Evolutionary conservation across 2,888 invertebrate species (phyloP).

Genomic region (Diadegma fenestrale): DNA sequence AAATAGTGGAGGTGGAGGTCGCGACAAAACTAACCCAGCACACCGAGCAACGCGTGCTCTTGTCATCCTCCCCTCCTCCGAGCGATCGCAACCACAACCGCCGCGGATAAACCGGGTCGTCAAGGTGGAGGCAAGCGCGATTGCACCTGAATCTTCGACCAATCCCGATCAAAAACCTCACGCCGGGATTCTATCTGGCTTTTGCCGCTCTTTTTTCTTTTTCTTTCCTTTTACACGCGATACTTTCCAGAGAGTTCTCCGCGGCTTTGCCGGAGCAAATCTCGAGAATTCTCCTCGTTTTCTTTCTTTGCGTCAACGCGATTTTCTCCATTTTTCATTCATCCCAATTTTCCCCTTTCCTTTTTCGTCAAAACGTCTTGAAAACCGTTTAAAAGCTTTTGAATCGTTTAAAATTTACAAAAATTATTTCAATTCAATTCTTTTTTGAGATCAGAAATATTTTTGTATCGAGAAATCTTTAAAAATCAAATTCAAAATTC

Average conservation of each 20-base stretch:
- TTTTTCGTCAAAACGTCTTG: no score
- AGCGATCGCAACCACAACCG: slow-evolving; percentile 36
- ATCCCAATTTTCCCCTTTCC: no score
- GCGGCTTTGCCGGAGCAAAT: background rate
- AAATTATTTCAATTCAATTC: background rate
- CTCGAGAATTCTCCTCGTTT: background rate
- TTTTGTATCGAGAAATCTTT: no score
- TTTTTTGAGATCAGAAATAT: background rate
- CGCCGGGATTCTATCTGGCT: background rate
- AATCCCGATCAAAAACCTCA: slow-evolving; percentile 68
- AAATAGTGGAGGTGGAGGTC: slow-evolving; percentile 60
- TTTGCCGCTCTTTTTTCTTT: slow-evolving; percentile 13
- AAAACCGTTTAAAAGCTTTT: no score
- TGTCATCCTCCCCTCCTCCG: slow-evolving; percentile 65
- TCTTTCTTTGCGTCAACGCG: no score
- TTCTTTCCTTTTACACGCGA: slow-evolving; percentile 15
- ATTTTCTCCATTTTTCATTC: background rate
- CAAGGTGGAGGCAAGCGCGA: slow-evolving; percentile 71
- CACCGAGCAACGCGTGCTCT: slow-evolving; percentile 42
- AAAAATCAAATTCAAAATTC: no score
- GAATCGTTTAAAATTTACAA: background rate
- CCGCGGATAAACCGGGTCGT: slow-evolving; percentile 56
- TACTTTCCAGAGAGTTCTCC: slow-evolving; percentile 35
- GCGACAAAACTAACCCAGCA: slow-evolving; percentile 48
- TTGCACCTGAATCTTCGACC: slow-evolving; percentile 77